phyloP scores from a whole-genome alignment of 1,140 invertebrate species.

The Tetramorium simillimum region DNA sequence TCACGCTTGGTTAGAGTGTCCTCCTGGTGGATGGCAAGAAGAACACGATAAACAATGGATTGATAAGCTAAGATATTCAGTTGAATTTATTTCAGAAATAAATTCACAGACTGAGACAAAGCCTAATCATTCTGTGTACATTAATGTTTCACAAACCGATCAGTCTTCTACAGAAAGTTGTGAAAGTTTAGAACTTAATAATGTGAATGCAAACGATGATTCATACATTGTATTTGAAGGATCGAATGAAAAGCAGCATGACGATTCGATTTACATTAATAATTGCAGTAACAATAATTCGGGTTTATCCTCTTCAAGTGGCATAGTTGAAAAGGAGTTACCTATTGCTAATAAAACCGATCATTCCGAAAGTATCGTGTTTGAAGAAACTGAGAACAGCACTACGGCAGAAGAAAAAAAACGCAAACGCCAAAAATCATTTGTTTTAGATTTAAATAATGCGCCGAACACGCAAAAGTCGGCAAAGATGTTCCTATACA shows the following conservation, averaged over 20 bases:
- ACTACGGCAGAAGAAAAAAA: conserved; percentile 3
- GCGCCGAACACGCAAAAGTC: conserved; percentile 69
- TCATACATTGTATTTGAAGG: conserved; percentile 80
- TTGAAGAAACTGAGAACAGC: conserved; percentile 60
- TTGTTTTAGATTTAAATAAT: conserved; percentile 82
- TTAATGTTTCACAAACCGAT: conserved; percentile 77
- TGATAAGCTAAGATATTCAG: conserved; percentile 78
- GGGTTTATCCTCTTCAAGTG: conserved; percentile 25
- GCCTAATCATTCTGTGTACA: conserved; percentile 71
- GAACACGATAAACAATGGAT: conserved; percentile 90
- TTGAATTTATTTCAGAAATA: conserved; percentile 77
- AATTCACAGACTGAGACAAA: conserved; percentile 72
- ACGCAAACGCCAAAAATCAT: conserved; percentile 61
- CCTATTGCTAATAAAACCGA: neutral
- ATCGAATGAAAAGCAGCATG: conserved; percentile 56
- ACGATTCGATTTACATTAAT: conserved; percentile 51
- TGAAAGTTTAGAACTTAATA: conserved; percentile 76
- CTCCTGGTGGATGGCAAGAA: conserved; percentile 95
- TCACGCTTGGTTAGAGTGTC: conserved; percentile 96
- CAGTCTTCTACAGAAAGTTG: conserved; percentile 77
- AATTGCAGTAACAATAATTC: conserved; percentile 41
- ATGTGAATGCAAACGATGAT: conserved; percentile 64
- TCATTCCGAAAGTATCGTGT: conserved; percentile 70
- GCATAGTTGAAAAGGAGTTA: conserved; percentile 29
- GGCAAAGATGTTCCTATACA: conserved; percentile 93